A percentile compares a stretch with the other conserved stretches of the same genome.
Evolutionary conservation across 2,888 invertebrate species (phyloP).

Genomic region (Nematopogon swammerdamellus): DNA sequence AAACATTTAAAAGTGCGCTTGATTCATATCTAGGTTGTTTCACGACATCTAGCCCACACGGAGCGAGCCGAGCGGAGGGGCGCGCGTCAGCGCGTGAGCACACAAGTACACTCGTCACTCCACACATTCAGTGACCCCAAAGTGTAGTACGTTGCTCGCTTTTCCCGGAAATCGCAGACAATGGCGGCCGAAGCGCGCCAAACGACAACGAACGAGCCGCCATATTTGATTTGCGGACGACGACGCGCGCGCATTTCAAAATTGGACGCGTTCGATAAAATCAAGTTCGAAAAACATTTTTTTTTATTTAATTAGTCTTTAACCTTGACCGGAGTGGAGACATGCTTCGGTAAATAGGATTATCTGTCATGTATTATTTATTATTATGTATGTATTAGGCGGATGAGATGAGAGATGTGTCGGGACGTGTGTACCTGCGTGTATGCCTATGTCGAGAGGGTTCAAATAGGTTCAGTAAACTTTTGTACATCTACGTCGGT

Average conservation of each 20-base stretch:
- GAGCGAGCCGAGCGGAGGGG: no score
- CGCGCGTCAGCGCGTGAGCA: no score
- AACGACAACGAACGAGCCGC: background rate
- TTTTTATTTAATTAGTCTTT: background rate
- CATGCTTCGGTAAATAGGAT: background rate
- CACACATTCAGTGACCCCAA: conserved; percentile 32
- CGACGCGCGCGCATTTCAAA: background rate
- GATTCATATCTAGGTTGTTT: no score
- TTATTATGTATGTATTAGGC: no score
- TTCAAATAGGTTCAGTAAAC: no score
- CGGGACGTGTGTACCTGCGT: no score
- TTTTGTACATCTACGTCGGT: no score
- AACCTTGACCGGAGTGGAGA: background rate
- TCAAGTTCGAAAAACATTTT: background rate
- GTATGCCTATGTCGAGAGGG: no score
- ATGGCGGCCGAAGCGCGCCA: conserved; percentile 17
- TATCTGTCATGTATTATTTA: background rate
- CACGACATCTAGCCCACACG: no score
- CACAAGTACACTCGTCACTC: no score
- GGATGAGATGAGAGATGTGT: no score
- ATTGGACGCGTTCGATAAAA: background rate
- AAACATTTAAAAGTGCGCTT: no score
- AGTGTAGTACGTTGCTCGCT: conserved; percentile 21
- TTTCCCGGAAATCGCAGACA: conserved; percentile 42
- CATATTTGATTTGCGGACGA: background rate